These are phyloP conservation scores for Tipula confusa DNA, from an alignment of 2,888 invertebrate genomes.

Conservation along the genomic window DNA sequence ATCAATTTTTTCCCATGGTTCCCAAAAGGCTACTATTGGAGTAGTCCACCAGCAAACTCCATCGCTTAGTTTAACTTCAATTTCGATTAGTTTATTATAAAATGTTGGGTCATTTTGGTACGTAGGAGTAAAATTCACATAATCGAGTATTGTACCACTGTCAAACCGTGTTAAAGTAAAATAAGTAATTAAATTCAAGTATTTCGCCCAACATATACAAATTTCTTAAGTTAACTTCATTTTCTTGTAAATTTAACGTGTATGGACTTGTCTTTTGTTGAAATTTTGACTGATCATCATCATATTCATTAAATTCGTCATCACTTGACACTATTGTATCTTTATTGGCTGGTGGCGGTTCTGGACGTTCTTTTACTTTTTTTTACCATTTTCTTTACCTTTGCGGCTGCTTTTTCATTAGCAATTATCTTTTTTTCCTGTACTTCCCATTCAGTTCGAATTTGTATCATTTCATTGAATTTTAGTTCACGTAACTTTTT, in stretches of 20 bases:
- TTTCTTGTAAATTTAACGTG: neutral
- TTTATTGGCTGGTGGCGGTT: neutral
- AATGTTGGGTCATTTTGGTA: neutral
- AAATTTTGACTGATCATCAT: neutral
- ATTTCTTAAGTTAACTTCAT: neutral
- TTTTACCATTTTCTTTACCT: neutral
- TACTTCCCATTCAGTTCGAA: neutral
- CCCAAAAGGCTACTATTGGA: constrained; percentile 29
- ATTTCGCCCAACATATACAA: neutral
- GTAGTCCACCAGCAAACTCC: neutral
- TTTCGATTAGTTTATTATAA: neutral
- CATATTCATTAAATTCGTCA: neutral
- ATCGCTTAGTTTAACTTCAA: neutral
- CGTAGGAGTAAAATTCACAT: neutral
- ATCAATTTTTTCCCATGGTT: constrained; percentile 27
- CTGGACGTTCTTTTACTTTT: neutral
- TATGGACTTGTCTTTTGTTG: neutral
- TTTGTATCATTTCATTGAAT: neutral
- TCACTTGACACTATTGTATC: neutral
- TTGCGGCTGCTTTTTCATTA: neutral
- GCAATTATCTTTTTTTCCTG: neutral
- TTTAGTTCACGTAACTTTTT: neutral
- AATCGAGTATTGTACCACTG: neutral
- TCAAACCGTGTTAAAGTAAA: neutral
- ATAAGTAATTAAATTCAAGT: neutral